These are phyloP conservation scores for Synodontis membranacea DNA, from an alignment of 2,113 vertebrate genomes.

Conservation along the genomic window DNA sequence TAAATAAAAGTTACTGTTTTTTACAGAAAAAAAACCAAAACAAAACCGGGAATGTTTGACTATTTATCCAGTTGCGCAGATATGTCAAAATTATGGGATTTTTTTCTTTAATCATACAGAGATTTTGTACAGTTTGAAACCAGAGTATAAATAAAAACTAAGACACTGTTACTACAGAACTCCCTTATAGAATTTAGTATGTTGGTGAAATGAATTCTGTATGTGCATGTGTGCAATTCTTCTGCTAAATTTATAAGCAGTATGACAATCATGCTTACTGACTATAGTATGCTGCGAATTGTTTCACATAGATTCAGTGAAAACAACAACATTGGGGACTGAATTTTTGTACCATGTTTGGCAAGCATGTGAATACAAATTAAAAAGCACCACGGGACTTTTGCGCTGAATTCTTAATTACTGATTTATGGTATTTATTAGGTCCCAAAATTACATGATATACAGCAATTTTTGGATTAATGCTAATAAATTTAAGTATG, in stretches of 20 bases:
- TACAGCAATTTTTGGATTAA: slow-evolving; percentile 20
- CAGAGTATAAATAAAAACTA: not conserved
- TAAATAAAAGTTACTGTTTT: slow-evolving; percentile 48
- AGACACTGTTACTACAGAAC: not conserved
- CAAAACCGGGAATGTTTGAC: slow-evolving; percentile 27
- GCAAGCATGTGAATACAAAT: slow-evolving; percentile 2
- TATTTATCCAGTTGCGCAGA: not conserved
- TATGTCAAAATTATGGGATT: not conserved
- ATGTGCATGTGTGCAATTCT: not conserved
- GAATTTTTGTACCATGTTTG: not conserved
- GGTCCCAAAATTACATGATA: not conserved
- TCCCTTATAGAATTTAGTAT: slow-evolving; percentile 29
- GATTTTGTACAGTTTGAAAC: not conserved
- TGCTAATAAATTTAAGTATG: slow-evolving; percentile 3
- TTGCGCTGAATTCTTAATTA: not conserved
- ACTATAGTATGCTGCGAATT: not conserved
- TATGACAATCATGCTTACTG: slow-evolving; percentile 20
- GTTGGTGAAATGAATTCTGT: not conserved
- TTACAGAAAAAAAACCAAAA: slow-evolving; percentile 61
- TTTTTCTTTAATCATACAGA: not conserved
- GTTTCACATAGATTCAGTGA: not conserved
- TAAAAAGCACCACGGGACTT: not conserved
- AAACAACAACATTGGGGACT: not conserved
- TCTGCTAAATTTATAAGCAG: not conserved
- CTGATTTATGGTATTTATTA: not conserved